phyloP scores from a whole-genome alignment of 2,113 vertebrate species.

The Ophthalmolycus amberensis region DNA sequence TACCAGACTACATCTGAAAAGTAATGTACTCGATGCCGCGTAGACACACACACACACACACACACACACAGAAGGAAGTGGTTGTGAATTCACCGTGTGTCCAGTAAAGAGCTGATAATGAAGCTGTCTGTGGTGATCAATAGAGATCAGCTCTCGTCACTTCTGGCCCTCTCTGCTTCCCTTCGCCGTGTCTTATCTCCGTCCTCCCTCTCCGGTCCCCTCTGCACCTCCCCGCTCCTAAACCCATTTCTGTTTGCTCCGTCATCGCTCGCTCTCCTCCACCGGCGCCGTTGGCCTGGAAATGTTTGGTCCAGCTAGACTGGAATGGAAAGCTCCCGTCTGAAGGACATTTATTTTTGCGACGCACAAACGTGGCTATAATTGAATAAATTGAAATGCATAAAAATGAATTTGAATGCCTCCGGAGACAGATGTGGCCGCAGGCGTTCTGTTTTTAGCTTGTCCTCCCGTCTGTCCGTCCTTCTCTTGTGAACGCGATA shows the following conservation, averaged over 20 bases:
- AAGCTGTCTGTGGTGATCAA: conserved; percentile 80
- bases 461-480: background rate
- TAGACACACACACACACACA: conserved; percentile 25
- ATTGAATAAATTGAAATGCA: background rate
- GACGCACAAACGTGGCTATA: background rate
- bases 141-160: conserved; percentile 73
- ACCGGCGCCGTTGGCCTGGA: conserved; percentile 2
- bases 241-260: conserved; percentile 43
- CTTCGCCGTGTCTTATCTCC: conserved; percentile 54
- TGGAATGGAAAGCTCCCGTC: background rate
- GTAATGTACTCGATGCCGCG: conserved; percentile 12
- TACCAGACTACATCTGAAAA: background rate
- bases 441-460: background rate
- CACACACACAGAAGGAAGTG: conserved; percentile 49
- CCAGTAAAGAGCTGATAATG: conserved; percentile 77
- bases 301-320: conserved; percentile 22
- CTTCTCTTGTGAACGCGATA: background rate
- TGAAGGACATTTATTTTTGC: background rate
- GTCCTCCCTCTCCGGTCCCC: conserved; percentile 46
- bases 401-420: background rate
- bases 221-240: conserved; percentile 40
- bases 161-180: conserved; percentile 50
- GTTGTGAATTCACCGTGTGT: conserved; percentile 67
- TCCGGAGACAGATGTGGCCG: background rate
- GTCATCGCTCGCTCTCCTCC: conserved; percentile 49